phyloP scores from a whole-genome alignment of 2,113 vertebrate species.

The Conger conger region DNA sequence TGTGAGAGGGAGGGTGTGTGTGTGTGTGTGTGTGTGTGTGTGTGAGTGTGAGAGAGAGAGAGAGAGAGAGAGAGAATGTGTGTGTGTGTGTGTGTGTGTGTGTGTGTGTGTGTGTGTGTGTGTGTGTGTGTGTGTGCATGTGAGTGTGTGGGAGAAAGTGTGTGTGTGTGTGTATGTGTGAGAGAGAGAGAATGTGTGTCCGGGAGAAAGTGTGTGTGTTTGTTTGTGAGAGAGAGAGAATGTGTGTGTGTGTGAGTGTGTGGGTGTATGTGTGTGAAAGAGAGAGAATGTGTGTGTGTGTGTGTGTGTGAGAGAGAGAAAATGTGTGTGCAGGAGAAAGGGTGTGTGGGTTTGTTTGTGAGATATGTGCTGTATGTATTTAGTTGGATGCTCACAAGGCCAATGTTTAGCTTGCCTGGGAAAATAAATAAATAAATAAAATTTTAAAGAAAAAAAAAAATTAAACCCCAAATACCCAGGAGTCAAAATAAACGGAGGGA shows the following conservation, averaged over 20 bases:
- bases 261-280: background rate
- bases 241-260: too few relatives aligned
- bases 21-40: slow-evolving; percentile 22
- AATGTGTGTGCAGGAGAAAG: slow-evolving; percentile 32
- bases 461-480: slow-evolving; percentile 13
- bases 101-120: slow-evolving; percentile 38
- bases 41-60: too few relatives aligned
- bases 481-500: background rate
- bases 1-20: too few relatives aligned
- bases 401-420: background rate
- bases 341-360: slow-evolving; percentile 24
- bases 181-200: too few relatives aligned
- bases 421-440: too few relatives aligned
- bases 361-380: too few relatives aligned
- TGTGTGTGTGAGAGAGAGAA: too few relatives aligned
- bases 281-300: too few relatives aligned
- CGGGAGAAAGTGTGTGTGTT: too few relatives aligned
- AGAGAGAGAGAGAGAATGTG: slow-evolving; percentile 30
- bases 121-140: slow-evolving; percentile 28
- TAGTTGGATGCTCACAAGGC: background rate
- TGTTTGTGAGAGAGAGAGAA: too few relatives aligned
- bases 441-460: slow-evolving; percentile 15
- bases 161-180: slow-evolving; percentile 31
- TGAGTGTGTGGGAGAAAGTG: too few relatives aligned
- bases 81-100: slow-evolving; percentile 29